Evolutionary conservation across 2,888 invertebrate species (phyloP).

Genomic region (Drosophila dives): DNA sequence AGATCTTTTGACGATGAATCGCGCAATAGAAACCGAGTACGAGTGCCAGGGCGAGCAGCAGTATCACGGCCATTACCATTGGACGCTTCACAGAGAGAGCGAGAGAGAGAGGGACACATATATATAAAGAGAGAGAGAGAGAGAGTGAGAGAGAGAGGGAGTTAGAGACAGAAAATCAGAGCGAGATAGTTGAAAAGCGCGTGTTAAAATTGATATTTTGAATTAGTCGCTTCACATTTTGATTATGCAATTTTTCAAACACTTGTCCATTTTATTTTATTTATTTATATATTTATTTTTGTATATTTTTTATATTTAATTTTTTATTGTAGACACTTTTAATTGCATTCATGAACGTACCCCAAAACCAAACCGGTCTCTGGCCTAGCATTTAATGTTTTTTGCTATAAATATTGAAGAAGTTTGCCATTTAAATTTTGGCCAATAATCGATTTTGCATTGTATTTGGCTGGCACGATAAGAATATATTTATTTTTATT

Average conservation of each 20-base stretch:
- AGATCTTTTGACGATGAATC: slow-evolving; percentile 76
- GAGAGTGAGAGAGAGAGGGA: background rate
- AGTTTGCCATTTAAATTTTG: slow-evolving; percentile 22
- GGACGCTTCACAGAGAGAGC: slow-evolving; percentile 28
- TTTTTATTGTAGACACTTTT: slow-evolving; percentile 46
- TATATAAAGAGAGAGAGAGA: background rate
- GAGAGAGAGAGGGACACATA: background rate
- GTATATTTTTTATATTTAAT: background rate
- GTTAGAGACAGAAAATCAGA: background rate
- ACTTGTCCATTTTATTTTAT: slow-evolving; percentile 2
- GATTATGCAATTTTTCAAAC: slow-evolving; percentile 58
- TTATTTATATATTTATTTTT: too few relatives aligned
- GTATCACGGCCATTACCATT: slow-evolving; percentile 84
- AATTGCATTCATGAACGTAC: slow-evolving; percentile 54
- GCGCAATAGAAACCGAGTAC: slow-evolving; percentile 82
- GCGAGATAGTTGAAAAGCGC: background rate
- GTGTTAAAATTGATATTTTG: background rate
- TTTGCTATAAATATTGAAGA: slow-evolving; percentile 14
- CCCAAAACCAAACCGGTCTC: slow-evolving; percentile 51
- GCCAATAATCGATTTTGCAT: slow-evolving; percentile 59
- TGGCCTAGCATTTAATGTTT: slow-evolving; percentile 33
- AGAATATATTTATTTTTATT: slow-evolving; percentile 37
- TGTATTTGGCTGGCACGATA: slow-evolving; percentile 59
- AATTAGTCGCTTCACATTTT: slow-evolving; percentile 16
- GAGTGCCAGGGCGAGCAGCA: slow-evolving; percentile 81